A percentile compares a stretch with the other conserved stretches of the same genome.
Conservation (phyloP, 2,888 invertebrate genomes). For the Cephus nigrinus region DNA sequence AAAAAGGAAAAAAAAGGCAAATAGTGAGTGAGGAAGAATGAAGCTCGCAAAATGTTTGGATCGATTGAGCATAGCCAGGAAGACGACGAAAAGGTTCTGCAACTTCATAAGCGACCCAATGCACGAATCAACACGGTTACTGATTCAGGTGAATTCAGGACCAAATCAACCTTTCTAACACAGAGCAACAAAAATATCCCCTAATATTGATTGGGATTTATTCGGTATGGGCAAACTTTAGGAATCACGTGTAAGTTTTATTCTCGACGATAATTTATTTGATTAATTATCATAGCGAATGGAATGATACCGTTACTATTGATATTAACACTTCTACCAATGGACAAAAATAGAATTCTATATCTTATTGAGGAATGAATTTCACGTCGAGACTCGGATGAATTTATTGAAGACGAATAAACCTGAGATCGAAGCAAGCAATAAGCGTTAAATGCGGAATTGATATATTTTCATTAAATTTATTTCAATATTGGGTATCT, state of each 20-base stretch:
- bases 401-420: background rate
- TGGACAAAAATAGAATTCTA: background rate
- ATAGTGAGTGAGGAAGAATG: slow-evolving; percentile 53
- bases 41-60: slow-evolving; percentile 25
- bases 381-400: background rate
- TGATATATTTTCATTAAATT: background rate
- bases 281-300: background rate
- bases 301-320: background rate
- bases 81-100: slow-evolving; percentile 46
- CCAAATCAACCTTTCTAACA: slow-evolving; percentile 63
- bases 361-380: background rate
- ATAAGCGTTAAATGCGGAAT: background rate
- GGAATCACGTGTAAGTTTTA: background rate
- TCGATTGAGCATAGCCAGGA: slow-evolving; percentile 41
- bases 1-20: slow-evolving; percentile 38
- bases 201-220: background rate
- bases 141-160: slow-evolving; percentile 65
- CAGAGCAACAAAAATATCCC: background rate
- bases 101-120: slow-evolving; percentile 40
- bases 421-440: background rate
- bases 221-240: background rate
- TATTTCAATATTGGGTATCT: background rate
- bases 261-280: background rate
- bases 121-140: slow-evolving; percentile 55
- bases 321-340: background rate